These are phyloP conservation scores for Myiozetetes cayanensis DNA, from an alignment of 2,113 vertebrate genomes.

Conservation along the genomic window DNA sequence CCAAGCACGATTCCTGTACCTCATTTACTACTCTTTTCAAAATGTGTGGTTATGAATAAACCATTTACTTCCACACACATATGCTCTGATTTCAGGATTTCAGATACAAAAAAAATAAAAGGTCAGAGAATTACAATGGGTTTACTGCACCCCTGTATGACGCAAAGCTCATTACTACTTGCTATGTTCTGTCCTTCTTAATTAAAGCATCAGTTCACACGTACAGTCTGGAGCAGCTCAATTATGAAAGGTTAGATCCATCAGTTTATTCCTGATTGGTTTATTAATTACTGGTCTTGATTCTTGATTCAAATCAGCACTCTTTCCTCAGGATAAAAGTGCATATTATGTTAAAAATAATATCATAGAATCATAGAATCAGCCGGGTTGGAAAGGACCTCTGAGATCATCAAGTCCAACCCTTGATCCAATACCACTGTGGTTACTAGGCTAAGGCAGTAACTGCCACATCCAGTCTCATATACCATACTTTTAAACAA, in stretches of 20 bases:
- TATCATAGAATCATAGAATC: too few relatives aligned
- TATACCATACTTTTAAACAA: background rate
- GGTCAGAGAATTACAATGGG: background rate
- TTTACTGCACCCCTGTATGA: background rate
- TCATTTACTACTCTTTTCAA: slow-evolving; percentile 14
- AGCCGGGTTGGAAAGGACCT: too few relatives aligned
- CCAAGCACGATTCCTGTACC: background rate
- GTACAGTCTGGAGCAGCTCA: background rate
- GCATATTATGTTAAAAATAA: background rate
- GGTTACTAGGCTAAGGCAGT: too few relatives aligned
- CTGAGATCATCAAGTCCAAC: too few relatives aligned
- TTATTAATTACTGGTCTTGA: slow-evolving; percentile 19
- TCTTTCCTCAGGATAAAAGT: background rate
- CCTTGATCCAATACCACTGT: too few relatives aligned
- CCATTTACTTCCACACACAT: background rate
- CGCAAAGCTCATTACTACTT: background rate
- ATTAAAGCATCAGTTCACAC: slow-evolving; percentile 6
- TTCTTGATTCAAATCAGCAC: background rate
- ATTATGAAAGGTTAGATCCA: slow-evolving; percentile 5
- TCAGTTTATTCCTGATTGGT: background rate
- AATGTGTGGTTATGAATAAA: slow-evolving; percentile 38
- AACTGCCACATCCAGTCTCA: too few relatives aligned
- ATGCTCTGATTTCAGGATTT: background rate
- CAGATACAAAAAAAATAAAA: background rate
- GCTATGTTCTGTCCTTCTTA: background rate